These are phyloP conservation scores for Eupeodes corollae DNA, from an alignment of 1,140 invertebrate genomes.

Conservation along the genomic window DNA sequence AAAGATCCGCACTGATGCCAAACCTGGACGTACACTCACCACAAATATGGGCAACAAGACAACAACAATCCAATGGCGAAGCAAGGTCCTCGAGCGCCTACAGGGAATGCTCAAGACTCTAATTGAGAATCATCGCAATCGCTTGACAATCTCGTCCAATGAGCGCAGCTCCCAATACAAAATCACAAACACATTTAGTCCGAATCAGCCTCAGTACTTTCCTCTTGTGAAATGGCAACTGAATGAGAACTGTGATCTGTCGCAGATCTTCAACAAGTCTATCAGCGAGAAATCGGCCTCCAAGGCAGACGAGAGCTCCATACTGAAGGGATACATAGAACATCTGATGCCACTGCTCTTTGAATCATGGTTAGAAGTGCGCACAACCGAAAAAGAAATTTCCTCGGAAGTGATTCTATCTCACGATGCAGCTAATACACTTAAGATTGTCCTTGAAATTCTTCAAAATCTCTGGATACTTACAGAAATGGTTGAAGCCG, in stretches of 20 bases:
- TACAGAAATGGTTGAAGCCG: slow-evolving; percentile 36
- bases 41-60: slow-evolving; percentile 53
- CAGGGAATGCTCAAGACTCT: slow-evolving; percentile 47
- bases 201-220: slow-evolving; percentile 10
- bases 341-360: slow-evolving; percentile 56
- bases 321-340: slow-evolving; percentile 42
- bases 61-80: slow-evolving; percentile 60
- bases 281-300: not conserved
- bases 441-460: slow-evolving; percentile 46
- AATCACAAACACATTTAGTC: slow-evolving; percentile 10
- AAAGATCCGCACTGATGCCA: slow-evolving; percentile 48
- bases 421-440: slow-evolving; percentile 43
- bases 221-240: slow-evolving; percentile 7
- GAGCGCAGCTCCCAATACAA: not conserved
- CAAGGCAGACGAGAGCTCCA: slow-evolving; percentile 7
- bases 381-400: slow-evolving; percentile 27
- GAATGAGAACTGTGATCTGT: not conserved
- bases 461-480: slow-evolving; percentile 44
- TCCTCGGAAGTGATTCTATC: slow-evolving; percentile 37
- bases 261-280: not conserved
- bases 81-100: slow-evolving; percentile 56
- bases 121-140: slow-evolving; percentile 17
- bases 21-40: slow-evolving; percentile 48
- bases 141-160: not conserved
- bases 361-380: slow-evolving; percentile 62